These are phyloP conservation scores for Acanthornis magna DNA, from an alignment of 2,797 vertebrate genomes.

Conservation along the genomic window DNA sequence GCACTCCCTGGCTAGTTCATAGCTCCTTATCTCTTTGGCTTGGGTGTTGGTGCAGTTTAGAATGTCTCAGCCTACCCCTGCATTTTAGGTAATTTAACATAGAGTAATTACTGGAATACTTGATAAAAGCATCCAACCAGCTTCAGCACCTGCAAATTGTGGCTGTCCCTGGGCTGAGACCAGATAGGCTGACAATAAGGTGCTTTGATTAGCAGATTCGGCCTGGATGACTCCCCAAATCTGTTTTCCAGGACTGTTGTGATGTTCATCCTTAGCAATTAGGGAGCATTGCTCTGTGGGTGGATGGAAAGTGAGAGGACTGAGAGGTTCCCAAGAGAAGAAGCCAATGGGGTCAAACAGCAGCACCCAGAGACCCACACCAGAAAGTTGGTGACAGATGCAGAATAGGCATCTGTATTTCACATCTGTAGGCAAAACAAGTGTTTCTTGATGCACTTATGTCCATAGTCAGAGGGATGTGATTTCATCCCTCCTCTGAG, in stretches of 20 bases:
- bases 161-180: background rate
- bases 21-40: background rate
- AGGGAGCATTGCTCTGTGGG: rapidly evolving
- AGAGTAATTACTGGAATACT: background rate
- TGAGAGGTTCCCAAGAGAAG: background rate
- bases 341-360: background rate
- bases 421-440: background rate
- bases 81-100: background rate
- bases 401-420: background rate
- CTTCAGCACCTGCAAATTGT: background rate
- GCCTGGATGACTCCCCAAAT: background rate
- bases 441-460: background rate
- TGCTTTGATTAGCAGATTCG: background rate
- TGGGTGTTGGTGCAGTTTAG: background rate
- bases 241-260: background rate
- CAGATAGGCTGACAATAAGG: background rate
- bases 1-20: background rate
- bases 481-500: background rate
- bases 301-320: background rate
- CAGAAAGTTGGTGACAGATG: background rate
- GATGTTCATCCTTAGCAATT: background rate
- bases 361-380: background rate
- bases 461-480: background rate
- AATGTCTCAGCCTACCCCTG: background rate
- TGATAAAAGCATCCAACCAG: background rate